Evolutionary conservation across 2,113 vertebrate genomes (phyloP).

Genomic region (Geococcyx californianus): DNA sequence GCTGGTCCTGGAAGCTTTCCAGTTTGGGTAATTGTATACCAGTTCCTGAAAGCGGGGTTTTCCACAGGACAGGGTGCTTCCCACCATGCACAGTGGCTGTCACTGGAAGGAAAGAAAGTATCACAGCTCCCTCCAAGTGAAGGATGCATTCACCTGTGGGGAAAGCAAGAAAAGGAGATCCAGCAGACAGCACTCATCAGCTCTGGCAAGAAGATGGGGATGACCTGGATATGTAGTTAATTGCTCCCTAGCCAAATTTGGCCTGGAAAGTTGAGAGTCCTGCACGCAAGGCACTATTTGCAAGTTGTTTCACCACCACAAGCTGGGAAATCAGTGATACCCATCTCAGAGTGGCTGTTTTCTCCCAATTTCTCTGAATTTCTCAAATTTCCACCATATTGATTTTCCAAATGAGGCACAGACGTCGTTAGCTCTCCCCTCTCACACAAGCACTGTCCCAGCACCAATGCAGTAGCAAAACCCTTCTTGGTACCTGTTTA

Average conservation of each 20-base stretch:
- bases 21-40: neutral
- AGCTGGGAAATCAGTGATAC: neutral
- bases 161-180: neutral
- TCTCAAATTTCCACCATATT: rapidly evolving
- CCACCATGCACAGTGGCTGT: neutral
- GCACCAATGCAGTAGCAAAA: neutral
- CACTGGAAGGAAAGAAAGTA: neutral
- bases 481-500: neutral
- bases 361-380: too few relatives aligned
- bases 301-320: neutral
- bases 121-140: rapidly evolving
- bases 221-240: neutral
- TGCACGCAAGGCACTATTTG: neutral
- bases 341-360: rapidly evolving
- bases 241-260: neutral
- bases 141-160: rapidly evolving
- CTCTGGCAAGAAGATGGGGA: neutral
- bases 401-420: neutral
- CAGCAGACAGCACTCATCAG: neutral
- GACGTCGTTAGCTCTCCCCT: neutral
- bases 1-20: neutral
- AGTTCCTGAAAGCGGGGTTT: neutral
- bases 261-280: rapidly evolving
- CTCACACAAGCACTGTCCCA: rapidly evolving
- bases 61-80: neutral